phyloP scores from a whole-genome alignment of 2,797 vertebrate species.

The Galago senegalensis region DNA sequence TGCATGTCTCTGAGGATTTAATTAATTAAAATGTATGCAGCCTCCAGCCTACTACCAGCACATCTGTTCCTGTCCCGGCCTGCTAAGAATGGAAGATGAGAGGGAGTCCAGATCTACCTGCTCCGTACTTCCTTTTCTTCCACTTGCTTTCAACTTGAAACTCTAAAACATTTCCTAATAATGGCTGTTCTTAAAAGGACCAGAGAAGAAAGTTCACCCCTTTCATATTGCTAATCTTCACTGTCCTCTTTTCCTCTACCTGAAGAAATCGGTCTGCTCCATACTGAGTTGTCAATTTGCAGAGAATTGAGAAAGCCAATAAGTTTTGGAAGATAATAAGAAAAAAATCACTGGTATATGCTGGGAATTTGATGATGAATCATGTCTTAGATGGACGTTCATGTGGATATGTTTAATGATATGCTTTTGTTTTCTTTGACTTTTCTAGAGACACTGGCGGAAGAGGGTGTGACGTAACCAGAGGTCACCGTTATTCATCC shows the following conservation, averaged over 20 bases:
- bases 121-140: background rate
- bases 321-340: slow-evolving; percentile 39
- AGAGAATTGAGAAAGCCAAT: slow-evolving; percentile 35
- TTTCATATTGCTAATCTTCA: slow-evolving; percentile 31
- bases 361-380: background rate
- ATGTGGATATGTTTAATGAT: slow-evolving; percentile 61
- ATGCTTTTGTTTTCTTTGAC: background rate
- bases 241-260: background rate
- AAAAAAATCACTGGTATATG: background rate
- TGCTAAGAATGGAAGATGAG: background rate
- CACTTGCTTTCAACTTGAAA: slow-evolving; percentile 42
- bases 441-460: background rate
- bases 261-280: background rate
- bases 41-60: background rate
- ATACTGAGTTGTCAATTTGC: slow-evolving; percentile 4
- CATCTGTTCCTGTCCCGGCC: background rate
- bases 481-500: background rate
- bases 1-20: background rate
- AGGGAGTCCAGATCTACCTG: background rate
- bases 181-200: background rate
- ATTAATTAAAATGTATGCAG: background rate
- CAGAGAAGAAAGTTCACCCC: slow-evolving; percentile 6
- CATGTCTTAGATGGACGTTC: background rate
- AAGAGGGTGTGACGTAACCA: background rate
- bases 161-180: background rate